phyloP scores from a whole-genome alignment of 2,888 invertebrate species.

The Cryptosula pallasiana region DNA sequence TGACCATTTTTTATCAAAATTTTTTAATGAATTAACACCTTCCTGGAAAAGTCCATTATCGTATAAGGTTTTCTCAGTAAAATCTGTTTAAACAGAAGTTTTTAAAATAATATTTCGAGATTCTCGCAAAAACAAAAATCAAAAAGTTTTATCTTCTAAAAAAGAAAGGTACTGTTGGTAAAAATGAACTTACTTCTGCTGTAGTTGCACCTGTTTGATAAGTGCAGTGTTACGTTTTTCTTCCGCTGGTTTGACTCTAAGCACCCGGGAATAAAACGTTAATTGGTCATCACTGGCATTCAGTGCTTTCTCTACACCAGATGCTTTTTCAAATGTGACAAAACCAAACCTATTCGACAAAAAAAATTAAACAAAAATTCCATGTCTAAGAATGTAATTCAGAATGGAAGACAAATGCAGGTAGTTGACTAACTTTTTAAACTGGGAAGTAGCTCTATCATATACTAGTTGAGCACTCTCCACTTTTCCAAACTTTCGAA shows the following conservation, averaged over 20 bases:
- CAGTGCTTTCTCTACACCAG: background rate
- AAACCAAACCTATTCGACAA: background rate
- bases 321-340: background rate
- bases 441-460: background rate
- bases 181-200: background rate
- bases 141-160: no score
- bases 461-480: slow-evolving; percentile 1
- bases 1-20: no score
- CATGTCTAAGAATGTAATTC: background rate
- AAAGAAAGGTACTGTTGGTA: no score
- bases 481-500: slow-evolving; percentile 7
- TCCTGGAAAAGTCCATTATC: no score
- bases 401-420: background rate
- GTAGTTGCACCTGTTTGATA: background rate
- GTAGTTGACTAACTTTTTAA: background rate
- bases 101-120: no score
- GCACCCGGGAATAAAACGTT: background rate
- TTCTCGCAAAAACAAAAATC: no score
- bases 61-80: no score
- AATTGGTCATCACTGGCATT: background rate
- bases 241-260: background rate
- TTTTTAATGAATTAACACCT: no score
- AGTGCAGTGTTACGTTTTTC: background rate
- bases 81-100: no score
- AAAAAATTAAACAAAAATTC: background rate